Conservation (phyloP, 2,797 vertebrate species). For the Rhinogobio ventralis region DNA sequence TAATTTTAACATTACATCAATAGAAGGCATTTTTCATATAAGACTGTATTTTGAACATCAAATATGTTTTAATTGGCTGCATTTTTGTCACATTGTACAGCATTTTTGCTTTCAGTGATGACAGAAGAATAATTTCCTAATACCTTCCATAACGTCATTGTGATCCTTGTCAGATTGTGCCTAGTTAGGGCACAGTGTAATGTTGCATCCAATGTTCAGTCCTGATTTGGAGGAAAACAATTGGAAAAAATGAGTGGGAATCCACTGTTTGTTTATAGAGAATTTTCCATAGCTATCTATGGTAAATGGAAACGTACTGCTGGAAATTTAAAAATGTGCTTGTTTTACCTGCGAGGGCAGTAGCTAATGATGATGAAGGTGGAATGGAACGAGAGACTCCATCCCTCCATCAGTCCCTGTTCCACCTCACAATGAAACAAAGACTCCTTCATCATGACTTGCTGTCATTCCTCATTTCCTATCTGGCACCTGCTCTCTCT, state of each 20-base stretch:
- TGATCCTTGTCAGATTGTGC: background rate
- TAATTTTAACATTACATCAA: background rate
- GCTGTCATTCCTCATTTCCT: constrained; percentile 37
- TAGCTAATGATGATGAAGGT: constrained; percentile 13
- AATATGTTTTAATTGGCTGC: background rate
- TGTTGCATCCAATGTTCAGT: background rate
- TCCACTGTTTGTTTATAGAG: background rate
- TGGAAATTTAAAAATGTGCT: background rate
- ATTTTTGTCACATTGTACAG: background rate
- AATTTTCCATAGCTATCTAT: background rate
- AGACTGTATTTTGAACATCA: background rate
- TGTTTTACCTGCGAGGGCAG: background rate
- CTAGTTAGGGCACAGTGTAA: background rate
- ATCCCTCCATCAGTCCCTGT: constrained; percentile 1
- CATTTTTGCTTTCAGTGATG: background rate
- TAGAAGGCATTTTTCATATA: background rate
- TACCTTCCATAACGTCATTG: background rate
- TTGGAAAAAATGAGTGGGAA: background rate
- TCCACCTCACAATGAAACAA: constrained; percentile 23
- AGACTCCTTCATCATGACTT: constrained; percentile 19
- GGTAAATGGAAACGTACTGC: background rate
- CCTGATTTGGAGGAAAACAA: background rate
- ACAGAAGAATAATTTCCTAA: background rate
- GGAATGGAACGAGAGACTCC: background rate
- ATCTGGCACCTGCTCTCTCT: constrained; percentile 21